These are phyloP conservation scores for Drosophila takahashii DNA, from an alignment of 1,140 invertebrate genomes.

Conservation along the genomic window DNA sequence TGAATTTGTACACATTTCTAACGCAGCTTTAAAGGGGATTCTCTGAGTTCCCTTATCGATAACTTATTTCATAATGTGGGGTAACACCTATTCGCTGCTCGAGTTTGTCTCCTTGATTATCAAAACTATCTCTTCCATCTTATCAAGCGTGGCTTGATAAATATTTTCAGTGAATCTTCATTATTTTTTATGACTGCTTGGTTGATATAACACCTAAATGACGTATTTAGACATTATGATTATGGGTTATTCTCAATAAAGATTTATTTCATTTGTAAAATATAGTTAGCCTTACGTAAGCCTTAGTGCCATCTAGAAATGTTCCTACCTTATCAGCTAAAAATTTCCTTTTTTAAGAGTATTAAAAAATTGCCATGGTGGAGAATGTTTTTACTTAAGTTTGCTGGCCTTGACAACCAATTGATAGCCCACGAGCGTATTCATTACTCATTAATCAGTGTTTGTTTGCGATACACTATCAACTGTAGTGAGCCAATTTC, in stretches of 20 bases:
- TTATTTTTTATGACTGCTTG: background rate
- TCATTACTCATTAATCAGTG: background rate
- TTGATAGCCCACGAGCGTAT: slow-evolving; percentile 2
- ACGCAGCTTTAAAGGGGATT: slow-evolving; percentile 7
- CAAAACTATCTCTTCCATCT: slow-evolving; percentile 3
- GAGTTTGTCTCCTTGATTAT: background rate
- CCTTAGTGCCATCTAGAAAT: background rate
- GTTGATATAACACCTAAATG: background rate
- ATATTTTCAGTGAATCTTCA: background rate
- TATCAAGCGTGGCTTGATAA: background rate
- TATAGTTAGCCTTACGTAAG: background rate
- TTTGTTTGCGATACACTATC: slow-evolving; percentile 5
- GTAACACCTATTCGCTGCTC: background rate
- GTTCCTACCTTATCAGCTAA: background rate
- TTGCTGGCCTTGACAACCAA: slow-evolving; percentile 1
- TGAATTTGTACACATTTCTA: background rate
- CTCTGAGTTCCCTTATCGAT: slow-evolving; percentile 21
- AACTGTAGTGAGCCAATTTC: background rate
- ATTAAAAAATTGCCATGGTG: background rate
- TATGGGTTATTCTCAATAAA: background rate
- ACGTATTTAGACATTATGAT: background rate
- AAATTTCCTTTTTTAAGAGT: background rate
- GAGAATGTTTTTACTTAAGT: background rate
- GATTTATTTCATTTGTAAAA: background rate
- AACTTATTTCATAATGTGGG: background rate